Base-by-base conservation (phyloP, 2,113 vertebrate species). In the Fregata magnificens region DNA sequence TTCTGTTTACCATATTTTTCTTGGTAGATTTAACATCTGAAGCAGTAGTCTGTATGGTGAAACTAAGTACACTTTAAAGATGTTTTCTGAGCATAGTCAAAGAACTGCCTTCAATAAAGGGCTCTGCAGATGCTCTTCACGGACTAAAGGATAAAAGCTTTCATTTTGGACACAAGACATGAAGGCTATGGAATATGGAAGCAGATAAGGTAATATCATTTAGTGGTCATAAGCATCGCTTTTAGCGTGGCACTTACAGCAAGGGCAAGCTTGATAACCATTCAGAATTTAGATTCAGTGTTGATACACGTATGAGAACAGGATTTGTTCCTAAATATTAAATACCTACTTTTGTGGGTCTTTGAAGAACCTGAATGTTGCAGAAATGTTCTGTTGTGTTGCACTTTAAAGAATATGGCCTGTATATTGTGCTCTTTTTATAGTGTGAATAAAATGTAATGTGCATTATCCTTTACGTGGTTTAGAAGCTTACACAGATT, bases 401-500 rank as follows among this genome's bases (percentile, higher is more conserved):
- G 98, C 98, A 98, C 98, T 98, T 98, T 98, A 98, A 97, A 95
- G 44, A 63, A 91, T 92, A 95, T 97, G 97, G 97, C 92, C 88
- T 97, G 86, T 98, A 98, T 89, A 98, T 97, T 98, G 95, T 97
- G 97, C 96, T 96, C 98, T 98, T 97, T 98, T 97, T 92, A 97
- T 95, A 97, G 95, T 88, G 90, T 96, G 95, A 97, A 96, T 97
- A 96, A 96, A 95, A 96, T 72, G 96, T 97, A 93, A 88, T 88
- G 95, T 97, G 96, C 97, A 95, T 86, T 97, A 93, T 97, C 62
- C 76, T 92, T 90, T 84, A 65, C 20, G 95, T 97, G 67, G 78
- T 94, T 97, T 97, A 94, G 90, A 94, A 88, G 94, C 92, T 92
- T 96, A 96, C 36, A 89, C 50, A 95, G 82, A 92, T 78, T 88